Base-by-base conservation (phyloP, 2,888 invertebrate genomes). In the Andrena marginata region DNA sequence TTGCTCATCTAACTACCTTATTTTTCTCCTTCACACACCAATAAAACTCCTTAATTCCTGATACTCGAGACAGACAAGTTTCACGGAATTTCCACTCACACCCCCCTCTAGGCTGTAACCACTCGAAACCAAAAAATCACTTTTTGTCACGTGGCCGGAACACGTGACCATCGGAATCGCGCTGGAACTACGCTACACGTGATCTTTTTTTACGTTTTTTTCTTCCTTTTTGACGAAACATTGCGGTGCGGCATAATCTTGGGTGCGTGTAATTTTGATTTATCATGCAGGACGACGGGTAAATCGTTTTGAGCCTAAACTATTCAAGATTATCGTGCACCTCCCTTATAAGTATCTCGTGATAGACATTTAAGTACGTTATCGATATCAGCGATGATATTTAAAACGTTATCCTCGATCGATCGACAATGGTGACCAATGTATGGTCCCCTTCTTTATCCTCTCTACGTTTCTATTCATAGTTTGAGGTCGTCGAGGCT, bases 181-280 rank as follows among this genome's bases (percentile, higher is more conserved):
- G 10, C 54, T 51, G 31, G 10, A 10, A 56, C 56, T 64, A 33
- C 8, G 20, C 49, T 49, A 26, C 54, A 35, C 48, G 20, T 20
- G 16, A 8, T 35, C 29, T 64, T 33, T 16, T 72, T 70, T 49
- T 56, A 69, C 48, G 49, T 29, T 23, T 63, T 31, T 60, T 16
- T 71, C 8, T 7, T 68, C 4, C 51, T 79, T 49, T 54, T 75
- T 70, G 67, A 72, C 65, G 77, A 80, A 73, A 77, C 80, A 73
- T 77, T 67, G 77, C 64, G 81, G 90, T 90, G 90, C 91, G 84
- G 74, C 77, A 75, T 87, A 86, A 89, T 80, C 87, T 91, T 77
- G 80, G 85, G 91, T 91, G 91, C 91, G 77, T 90, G 84, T 87
- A 91, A 88, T 90, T 90, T 90, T 87, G 88, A 78, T 84, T 88